phyloP scores from a whole-genome alignment of 2,113 vertebrate genomes.

The Emydocephalus ijimae region DNA sequence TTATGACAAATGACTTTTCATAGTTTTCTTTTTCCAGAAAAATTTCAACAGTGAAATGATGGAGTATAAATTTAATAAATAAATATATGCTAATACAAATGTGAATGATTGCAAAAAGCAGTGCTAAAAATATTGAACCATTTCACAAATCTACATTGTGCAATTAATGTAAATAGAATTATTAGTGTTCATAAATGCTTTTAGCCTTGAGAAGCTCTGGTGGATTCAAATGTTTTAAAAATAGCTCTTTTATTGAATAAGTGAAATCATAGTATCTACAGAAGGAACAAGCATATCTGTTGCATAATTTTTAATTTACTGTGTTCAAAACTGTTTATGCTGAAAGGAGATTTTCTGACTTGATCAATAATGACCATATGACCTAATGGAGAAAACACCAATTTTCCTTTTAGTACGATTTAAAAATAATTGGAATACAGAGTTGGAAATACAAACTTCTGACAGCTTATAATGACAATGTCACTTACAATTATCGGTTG shows the following conservation, averaged over 20 bases:
- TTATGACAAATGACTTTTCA: background rate
- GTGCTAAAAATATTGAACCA: background rate
- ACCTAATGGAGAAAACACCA: conserved; percentile 41
- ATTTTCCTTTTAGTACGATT: background rate
- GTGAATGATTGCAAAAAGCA: background rate
- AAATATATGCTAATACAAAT: background rate
- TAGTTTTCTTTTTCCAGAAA: background rate
- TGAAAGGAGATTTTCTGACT: conserved; percentile 45
- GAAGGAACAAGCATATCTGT: conserved; percentile 36
- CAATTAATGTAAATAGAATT: background rate
- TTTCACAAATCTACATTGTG: conserved; percentile 2
- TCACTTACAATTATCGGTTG: background rate
- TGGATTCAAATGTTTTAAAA: background rate
- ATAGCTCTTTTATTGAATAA: background rate
- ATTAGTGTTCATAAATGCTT: background rate
- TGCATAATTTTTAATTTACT: conserved; percentile 27
- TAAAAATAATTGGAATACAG: conserved; percentile 4
- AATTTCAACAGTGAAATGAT: background rate
- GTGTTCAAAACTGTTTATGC: conserved; percentile 34
- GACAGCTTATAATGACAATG: background rate
- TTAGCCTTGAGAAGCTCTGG: background rate
- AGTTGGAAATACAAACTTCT: background rate
- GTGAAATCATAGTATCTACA: background rate
- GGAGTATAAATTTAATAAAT: background rate
- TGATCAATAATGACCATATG: conserved; percentile 45